Evolutionary conservation across 2,888 invertebrate species (phyloP), one percentile per base, ranked within the genome.

Genomic region (Parnassius mnemosyne): DNA sequence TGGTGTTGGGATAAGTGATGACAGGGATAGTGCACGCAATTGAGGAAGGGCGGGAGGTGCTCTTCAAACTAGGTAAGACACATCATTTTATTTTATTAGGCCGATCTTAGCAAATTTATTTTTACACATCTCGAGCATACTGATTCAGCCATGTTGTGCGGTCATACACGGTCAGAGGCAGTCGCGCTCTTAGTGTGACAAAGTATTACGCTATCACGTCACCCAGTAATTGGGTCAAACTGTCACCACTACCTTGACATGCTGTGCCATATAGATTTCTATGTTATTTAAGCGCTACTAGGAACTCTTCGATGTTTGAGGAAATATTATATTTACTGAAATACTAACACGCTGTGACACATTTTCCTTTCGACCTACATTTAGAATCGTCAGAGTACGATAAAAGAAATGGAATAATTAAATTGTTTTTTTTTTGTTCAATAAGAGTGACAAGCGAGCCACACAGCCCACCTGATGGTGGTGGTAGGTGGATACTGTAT

Each of bases 231-330:
- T 56, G 60, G 65, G 64, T 59, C 59, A 53, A 25, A 49, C 41
- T 34, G 54, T 61, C 64, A 66, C 60, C 49, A 11, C 25, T 52
- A 57, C 71, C 71, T 68, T 71, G 71, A 68, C 68, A 65, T 63
- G 16, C 41, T 74, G 71, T 63, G 69, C 78, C 56, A 68, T 69
- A 74, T 75, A 63, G 64, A 62, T 34, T 70, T 75, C 83, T 70
- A 51, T 57, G 52, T 61, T 60, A 61, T 63, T 59, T 41, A 42
- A 52, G 43, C 25, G 20, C 10, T 69, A 64, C 70, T 54, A 63
- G 62, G 68, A 71, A 71, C 61, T 63, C 51, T 46, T 62, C 61
- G 74, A 70, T 71, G 69, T 57, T 49, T 43, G 25, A 57, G 64
- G 65, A 55, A 68, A 61, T 7, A 34, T 34, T 34, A 34, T 34